Conservation (phyloP, 2,113 vertebrate genomes). For the Pleuronectes platessa region DNA sequence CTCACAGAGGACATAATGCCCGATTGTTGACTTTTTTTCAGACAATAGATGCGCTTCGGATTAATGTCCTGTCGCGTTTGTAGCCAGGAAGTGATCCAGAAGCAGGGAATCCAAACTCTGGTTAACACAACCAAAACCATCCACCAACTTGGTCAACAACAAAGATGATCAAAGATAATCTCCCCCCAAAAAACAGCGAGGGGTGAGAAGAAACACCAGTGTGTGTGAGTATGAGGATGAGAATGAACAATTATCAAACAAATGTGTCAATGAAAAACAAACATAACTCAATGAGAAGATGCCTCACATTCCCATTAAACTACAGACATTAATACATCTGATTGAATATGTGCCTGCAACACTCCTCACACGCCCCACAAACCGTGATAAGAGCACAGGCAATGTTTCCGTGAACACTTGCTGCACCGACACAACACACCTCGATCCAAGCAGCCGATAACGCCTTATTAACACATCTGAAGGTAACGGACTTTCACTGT, state of each 20-base stretch:
- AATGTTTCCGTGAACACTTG: slow-evolving; percentile 12
- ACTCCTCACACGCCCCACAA: slow-evolving; percentile 16
- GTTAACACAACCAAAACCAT: slow-evolving; percentile 35
- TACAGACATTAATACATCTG: background rate
- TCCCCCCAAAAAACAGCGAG: background rate
- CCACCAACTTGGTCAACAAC: slow-evolving; percentile 14
- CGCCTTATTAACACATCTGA: slow-evolving; percentile 26
- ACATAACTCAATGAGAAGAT: slow-evolving; percentile 14
- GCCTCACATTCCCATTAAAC: slow-evolving; percentile 14
- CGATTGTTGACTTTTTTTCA: slow-evolving; percentile 91
- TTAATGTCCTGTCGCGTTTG: slow-evolving; percentile 71
- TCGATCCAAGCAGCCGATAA: slow-evolving; percentile 15
- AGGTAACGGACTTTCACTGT: slow-evolving; percentile 4
- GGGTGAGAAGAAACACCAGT: background rate
- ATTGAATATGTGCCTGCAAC: background rate
- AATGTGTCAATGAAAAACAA: background rate
- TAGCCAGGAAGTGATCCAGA: slow-evolving; percentile 64
- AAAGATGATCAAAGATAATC: slow-evolving; percentile 20
- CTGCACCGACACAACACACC: slow-evolving; percentile 4
- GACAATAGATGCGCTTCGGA: slow-evolving; percentile 77
- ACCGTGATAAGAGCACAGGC: background rate
- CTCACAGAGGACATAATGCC: slow-evolving; percentile 86
- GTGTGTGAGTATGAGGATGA: background rate
- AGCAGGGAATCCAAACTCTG: slow-evolving; percentile 48
- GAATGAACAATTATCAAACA: background rate